Percentiles rank a stretch among this genome's conserved stretches.
Conservation (phyloP, 2,797 vertebrate genomes). For the Trachurus trachurus region DNA sequence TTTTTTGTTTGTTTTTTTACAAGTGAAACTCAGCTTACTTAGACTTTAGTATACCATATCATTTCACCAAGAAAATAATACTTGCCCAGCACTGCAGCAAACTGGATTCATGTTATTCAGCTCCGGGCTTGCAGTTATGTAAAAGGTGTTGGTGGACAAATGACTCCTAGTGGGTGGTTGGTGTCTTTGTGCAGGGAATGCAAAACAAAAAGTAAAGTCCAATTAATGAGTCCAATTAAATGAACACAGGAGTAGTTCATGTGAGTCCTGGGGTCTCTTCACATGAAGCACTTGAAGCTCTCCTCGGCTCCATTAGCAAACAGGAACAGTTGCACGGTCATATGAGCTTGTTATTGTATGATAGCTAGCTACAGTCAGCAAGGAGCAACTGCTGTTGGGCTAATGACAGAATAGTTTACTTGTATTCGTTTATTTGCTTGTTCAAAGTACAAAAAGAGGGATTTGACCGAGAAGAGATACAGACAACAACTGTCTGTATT, state of each 20-base stretch:
- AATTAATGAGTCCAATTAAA: slow-evolving; percentile 46
- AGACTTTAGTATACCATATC: not conserved
- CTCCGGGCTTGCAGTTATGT: slow-evolving; percentile 38
- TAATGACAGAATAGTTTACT: not conserved
- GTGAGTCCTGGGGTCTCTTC: slow-evolving; percentile 8
- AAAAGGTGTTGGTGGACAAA: slow-evolving; percentile 61
- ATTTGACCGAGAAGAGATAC: not conserved
- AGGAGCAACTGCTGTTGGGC: not conserved
- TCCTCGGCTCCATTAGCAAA: slow-evolving; percentile 21
- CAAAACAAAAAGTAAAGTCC: slow-evolving; percentile 41
- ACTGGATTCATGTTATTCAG: slow-evolving; percentile 30
- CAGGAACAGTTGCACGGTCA: not conserved
- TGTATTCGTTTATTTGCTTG: not conserved
- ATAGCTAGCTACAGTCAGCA: not conserved
- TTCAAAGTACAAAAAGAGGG: not conserved
- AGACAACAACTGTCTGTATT: not conserved
- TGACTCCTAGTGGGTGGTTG: slow-evolving; percentile 56
- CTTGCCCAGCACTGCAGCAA: slow-evolving; percentile 25
- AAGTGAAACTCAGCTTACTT: slow-evolving; percentile 13
- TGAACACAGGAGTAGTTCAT: slow-evolving; percentile 13
- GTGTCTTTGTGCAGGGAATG: slow-evolving; percentile 44
- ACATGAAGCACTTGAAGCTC: not conserved
- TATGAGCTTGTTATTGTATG: not conserved
- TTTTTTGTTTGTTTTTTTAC: not conserved
- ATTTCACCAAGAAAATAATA: slow-evolving; percentile 8